Evolutionary conservation across 1,140 invertebrate genomes (phyloP).

Genomic region (Vollenhovia emeryi): DNA sequence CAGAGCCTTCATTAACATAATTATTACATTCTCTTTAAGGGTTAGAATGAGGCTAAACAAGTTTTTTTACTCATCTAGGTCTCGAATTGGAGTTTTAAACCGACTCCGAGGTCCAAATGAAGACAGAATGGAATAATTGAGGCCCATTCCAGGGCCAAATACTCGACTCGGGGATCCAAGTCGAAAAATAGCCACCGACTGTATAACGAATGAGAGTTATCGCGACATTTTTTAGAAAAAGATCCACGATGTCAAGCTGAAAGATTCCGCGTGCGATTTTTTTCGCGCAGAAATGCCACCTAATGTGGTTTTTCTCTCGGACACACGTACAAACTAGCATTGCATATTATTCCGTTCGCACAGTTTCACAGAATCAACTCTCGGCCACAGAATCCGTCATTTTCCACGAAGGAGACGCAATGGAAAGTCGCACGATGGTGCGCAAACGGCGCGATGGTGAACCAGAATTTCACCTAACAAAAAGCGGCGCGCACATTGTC

Average conservation of each 20-base stretch:
- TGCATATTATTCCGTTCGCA: conserved; percentile 5
- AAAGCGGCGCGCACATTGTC: conserved; percentile 37
- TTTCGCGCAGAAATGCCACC: neutral
- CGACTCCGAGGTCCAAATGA: too few species aligned
- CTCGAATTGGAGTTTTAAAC: too few species aligned
- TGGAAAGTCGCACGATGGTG: conserved; percentile 49
- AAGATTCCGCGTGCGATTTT: neutral
- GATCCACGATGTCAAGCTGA: neutral
- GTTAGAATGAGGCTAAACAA: too few species aligned
- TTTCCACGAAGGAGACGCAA: conserved; percentile 46
- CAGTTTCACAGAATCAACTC: conserved; percentile 7
- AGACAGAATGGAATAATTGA: too few species aligned
- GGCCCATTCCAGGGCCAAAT: too few species aligned
- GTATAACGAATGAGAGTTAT: neutral
- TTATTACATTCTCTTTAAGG: too few species aligned
- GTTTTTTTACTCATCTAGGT: too few species aligned
- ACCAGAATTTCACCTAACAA: conserved; percentile 54
- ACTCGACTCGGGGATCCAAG: too few species aligned
- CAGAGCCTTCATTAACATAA: too few species aligned
- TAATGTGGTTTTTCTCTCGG: neutral
- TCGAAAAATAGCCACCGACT: neutral
- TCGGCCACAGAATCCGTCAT: conserved; percentile 31
- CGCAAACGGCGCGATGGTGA: conserved; percentile 25
- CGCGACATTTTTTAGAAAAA: neutral
- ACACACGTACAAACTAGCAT: neutral